phyloP scores from a whole-genome alignment of 1,140 invertebrate species.

The Chironomus tepperi region DNA sequence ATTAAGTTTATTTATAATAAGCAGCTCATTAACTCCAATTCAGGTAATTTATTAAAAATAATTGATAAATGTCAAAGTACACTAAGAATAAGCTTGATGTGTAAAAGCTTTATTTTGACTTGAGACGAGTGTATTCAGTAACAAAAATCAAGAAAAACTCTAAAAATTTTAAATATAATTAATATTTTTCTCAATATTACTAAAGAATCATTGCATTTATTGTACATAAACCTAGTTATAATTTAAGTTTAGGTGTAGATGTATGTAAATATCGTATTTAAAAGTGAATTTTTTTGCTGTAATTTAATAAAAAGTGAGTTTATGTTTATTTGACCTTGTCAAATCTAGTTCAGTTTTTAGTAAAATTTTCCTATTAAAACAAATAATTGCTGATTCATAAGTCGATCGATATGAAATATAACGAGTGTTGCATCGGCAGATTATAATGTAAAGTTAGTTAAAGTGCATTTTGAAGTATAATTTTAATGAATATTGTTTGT shows the following conservation, averaged over 20 bases:
- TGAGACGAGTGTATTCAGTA: too few species aligned
- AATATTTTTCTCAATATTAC: background rate
- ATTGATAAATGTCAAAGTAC: too few species aligned
- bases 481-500: background rate
- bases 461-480: background rate
- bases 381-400: background rate
- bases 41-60: too few species aligned
- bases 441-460: background rate
- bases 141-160: too few species aligned
- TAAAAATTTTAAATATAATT: too few species aligned
- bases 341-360: background rate
- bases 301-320: conserved; percentile 17
- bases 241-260: conserved; percentile 18
- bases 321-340: conserved; percentile 18
- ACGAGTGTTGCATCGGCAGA: background rate
- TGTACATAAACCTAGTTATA: conserved; percentile 17
- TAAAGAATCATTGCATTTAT: conserved; percentile 18
- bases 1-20: too few species aligned
- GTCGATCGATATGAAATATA: background rate
- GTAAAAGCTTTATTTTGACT: too few species aligned
- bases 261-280: background rate
- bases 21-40: too few species aligned
- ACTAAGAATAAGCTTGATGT: too few species aligned
- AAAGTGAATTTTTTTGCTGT: background rate
- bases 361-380: background rate